Conservation (phyloP, 2,113 vertebrate genomes). For the Hoplias malabaricus region DNA sequence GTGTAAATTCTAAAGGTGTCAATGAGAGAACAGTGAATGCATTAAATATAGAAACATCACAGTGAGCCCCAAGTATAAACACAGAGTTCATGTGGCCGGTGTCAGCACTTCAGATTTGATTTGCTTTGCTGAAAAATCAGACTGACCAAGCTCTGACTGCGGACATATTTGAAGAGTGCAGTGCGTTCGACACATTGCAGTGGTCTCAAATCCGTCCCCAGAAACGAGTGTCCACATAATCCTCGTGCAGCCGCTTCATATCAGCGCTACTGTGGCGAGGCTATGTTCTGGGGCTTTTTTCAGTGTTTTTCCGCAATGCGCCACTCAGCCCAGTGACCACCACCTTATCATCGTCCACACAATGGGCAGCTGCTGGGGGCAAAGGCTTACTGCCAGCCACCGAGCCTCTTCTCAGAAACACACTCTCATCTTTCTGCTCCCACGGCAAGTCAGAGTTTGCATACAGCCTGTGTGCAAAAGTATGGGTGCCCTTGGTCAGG, state of each 20-base stretch:
- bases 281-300: background rate
- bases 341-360: background rate
- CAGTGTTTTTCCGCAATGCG: constrained; percentile 2
- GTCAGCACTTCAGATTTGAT: background rate
- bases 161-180: background rate
- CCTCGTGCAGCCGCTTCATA: constrained; percentile 16
- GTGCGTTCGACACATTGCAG: background rate
- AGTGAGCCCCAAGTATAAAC: background rate
- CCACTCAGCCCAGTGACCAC: constrained; percentile 20
- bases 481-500: background rate
- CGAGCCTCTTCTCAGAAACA: background rate
- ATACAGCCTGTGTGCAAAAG: background rate
- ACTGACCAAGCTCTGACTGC: background rate
- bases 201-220: background rate
- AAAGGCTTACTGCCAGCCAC: background rate
- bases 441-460: background rate
- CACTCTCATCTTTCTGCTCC: background rate
- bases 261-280: constrained; percentile 14
- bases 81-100: background rate
- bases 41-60: no score
- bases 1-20: no score
- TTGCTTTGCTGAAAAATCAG: background rate
- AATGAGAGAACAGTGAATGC: no score
- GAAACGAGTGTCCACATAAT: constrained; percentile 20
- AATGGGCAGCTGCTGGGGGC: background rate